These are phyloP conservation scores for Nomada lathburiana DNA, from an alignment of 2,888 invertebrate species.

Conservation along the genomic window DNA sequence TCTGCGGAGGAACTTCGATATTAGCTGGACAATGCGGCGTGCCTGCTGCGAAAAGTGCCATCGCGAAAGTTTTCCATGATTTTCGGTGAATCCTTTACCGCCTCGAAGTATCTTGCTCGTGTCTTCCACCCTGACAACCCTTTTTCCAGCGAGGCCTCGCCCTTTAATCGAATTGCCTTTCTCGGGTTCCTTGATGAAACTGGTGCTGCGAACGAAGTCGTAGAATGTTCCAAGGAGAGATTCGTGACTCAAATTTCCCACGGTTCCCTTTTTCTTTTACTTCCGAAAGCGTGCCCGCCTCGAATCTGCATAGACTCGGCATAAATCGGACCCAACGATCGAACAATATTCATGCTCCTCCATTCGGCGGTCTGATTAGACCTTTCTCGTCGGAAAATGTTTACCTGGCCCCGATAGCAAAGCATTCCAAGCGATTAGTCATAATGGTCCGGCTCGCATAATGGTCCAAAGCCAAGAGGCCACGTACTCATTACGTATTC, in stretches of 20 bases:
- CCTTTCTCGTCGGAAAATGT: conserved; percentile 32
- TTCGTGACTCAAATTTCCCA: no score
- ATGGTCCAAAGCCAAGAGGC: conserved; percentile 61
- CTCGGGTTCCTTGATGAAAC: no score
- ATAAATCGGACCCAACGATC: conserved; percentile 39
- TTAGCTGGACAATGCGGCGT: conserved; percentile 13
- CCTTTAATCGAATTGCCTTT: no score
- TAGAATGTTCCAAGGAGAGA: no score
- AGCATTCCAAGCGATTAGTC: conserved; percentile 69
- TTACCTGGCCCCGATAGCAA: conserved; percentile 45
- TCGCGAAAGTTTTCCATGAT: background rate
- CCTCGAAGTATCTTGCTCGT: no score
- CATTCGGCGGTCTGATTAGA: background rate
- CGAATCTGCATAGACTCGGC: conserved; percentile 19
- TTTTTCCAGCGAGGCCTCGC: no score
- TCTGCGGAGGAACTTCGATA: conserved; percentile 34
- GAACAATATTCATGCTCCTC: conserved; percentile 35
- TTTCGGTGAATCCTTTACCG: background rate
- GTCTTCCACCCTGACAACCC: no score
- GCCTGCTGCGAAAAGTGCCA: background rate
- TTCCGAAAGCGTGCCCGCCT: background rate
- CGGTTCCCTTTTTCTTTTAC: no score
- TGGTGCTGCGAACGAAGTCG: no score
- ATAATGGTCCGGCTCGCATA: conserved; percentile 65
- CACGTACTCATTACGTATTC: conserved; percentile 73